Evolutionary conservation across 2,113 vertebrate species (phyloP), one percentile per base, ranked within the genome.

Genomic region (Verasper variegatus): DNA sequence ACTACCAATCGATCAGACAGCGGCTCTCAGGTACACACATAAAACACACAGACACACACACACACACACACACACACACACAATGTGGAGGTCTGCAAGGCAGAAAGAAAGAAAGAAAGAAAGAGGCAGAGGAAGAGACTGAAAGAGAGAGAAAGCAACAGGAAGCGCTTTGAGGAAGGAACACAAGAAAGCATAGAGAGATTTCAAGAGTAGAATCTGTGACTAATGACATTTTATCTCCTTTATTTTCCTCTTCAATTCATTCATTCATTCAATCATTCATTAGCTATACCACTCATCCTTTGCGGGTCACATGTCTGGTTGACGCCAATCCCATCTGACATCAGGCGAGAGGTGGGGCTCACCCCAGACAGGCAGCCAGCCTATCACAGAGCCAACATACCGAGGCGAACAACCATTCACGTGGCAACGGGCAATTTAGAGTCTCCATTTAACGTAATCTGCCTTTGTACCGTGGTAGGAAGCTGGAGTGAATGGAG

Each of bases 1-100:
- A 87, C 87, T 85, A 89, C 89, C 91, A 94, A 94, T 94, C 93
- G 89, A 94, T 95, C 92, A 94, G 86, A 88, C 74, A 81, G 80
- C 52, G 37, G 77, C 86, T 78, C 83, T 66, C 57, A 70, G 73
- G 75, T 86, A 72, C 82, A 76, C 90, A 87, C 75, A 87, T 61
- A 78, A 63, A 74, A 71, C 23, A 68, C 71, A 71, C 47, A 65
- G 62, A 80, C 69, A 72, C 12, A 74, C 64, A 56, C 51, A 63
- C 73, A 58, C 49, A 64, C 57, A 81, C 21, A 76, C 49, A 79
- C 49, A 79, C 78, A 79, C 54, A 59, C 37, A 40, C 37, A 40
- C 72, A 79, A 27, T 8, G 61, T 52, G 59, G 71, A 67, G 81
- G 67, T 66, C 65, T 64, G 52, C 54, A 59, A 67, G 35, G 49